Conservation (phyloP, 2,888 invertebrate species). For the Empis livida region DNA sequence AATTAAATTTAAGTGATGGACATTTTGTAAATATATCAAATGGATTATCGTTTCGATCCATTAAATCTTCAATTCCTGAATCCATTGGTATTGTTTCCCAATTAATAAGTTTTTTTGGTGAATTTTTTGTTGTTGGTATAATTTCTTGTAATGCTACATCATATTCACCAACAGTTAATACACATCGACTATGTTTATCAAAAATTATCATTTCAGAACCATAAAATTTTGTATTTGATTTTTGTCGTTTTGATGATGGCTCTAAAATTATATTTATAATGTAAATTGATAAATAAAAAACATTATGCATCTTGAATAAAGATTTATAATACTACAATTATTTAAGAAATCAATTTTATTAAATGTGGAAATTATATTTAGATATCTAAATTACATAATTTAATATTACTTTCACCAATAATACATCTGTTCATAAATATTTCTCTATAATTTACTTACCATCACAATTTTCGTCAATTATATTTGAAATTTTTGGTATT, state of each 20-base stretch:
- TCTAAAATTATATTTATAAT: conserved; percentile 27
- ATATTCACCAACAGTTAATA: conserved; percentile 80
- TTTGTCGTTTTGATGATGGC: conserved; percentile 57
- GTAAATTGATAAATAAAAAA: too few relatives aligned
- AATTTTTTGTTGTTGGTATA: conserved; percentile 26
- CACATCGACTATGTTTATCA: conserved; percentile 77
- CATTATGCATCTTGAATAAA: too few relatives aligned
- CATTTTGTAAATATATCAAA: conserved; percentile 67
- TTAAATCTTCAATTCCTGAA: conserved; percentile 28
- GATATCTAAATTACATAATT: too few relatives aligned
- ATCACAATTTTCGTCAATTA: conserved; percentile 37
- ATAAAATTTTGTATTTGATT: conserved; percentile 39
- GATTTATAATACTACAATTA: too few relatives aligned
- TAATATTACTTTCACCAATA: too few relatives aligned
- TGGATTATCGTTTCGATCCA: conserved; percentile 35
- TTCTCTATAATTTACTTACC: conserved; percentile 19
- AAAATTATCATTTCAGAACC: conserved; percentile 73
- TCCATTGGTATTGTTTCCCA: conserved; percentile 50
- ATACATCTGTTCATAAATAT: not conserved
- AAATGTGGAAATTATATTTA: too few relatives aligned
- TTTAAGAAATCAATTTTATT: too few relatives aligned
- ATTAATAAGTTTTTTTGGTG: conserved; percentile 58
- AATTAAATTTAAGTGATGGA: conserved; percentile 70
- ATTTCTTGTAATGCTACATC: conserved; percentile 74
- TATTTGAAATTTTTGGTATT: conserved; percentile 27